Evolutionary conservation across 2,888 invertebrate genomes (phyloP), one percentile per base, ranked within the genome.

Genomic region (Siphonodentalium dalli): DNA sequence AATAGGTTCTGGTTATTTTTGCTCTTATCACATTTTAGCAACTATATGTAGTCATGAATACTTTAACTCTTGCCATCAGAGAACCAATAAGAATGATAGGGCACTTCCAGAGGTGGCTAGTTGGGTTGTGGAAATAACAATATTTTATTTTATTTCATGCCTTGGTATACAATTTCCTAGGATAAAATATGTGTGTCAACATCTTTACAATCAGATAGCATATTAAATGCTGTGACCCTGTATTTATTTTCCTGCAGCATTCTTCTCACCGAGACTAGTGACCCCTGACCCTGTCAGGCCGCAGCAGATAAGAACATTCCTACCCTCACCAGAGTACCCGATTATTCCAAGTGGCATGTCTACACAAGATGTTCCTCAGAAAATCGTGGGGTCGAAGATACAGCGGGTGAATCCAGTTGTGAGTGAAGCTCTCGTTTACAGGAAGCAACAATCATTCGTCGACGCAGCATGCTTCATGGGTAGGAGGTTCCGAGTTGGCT

Each of bases 401-500:
- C 54, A 63, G 21, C 65, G 68, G 15, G 58, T 60, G 11, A 68
- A 74, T 11, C 72, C 70, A 7, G 57, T 71, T 5, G 63, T 71
- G 1, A 56, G 46, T n/a, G 66, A 78, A 15, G 79, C 82, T 2
- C 46, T 74, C 33, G 40, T 76, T 51, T 68, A 67, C 51, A 55
- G 64, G 15, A 77, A 75, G 39, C 76, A 78, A 49, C 42, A 65
- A 11, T 46, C 75, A 34, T 15, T 78, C 15, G 68, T 72, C 20
- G 84, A 84, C 69, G 73, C 78, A n/a, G 81, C 75, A 1, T 73
- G 75, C 38, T 79, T 79, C 52, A 79, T 77, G 75, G 81, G 80
- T 0, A 69, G 82, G 0, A 75, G 88, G 55, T 88, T 87, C 58
- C 87, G 89, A 71, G 86, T 88, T 0, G 90, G 90, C 1, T 93